Conservation (phyloP, 2,113 vertebrate species). For the Coptodon rendalli region DNA sequence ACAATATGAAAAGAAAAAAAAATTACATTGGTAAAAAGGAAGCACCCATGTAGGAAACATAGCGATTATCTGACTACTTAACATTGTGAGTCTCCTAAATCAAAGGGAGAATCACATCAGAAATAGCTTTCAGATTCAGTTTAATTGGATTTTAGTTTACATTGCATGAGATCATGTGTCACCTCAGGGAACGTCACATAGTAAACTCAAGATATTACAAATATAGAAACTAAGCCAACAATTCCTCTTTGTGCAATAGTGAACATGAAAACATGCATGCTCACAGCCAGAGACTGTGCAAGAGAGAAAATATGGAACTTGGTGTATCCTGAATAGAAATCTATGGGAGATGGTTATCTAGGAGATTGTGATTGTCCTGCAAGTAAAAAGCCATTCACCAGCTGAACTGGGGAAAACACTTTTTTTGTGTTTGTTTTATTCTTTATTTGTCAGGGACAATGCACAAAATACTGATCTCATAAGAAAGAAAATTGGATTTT, state of each 20-base stretch:
- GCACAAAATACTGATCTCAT: background rate
- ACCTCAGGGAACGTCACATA: background rate
- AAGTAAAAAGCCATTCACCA: background rate
- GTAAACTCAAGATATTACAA: background rate
- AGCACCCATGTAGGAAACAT: background rate
- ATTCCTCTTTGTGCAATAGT: background rate
- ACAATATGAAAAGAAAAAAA: background rate
- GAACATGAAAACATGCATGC: background rate
- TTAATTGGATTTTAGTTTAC: background rate
- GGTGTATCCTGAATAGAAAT: background rate
- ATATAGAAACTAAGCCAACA: background rate
- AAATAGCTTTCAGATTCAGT: background rate
- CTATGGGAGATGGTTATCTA: background rate
- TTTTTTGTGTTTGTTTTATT: background rate
- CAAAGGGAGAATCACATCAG: background rate
- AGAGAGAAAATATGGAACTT: background rate
- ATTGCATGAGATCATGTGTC: background rate
- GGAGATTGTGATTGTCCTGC: background rate
- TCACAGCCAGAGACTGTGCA: background rate
- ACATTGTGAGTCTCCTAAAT: background rate
- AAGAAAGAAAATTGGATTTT: background rate
- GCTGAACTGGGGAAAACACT: background rate
- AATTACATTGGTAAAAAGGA: background rate
- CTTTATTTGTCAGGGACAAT: background rate
- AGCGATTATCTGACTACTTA: background rate